phyloP scores from a whole-genome alignment of 2,888 invertebrate species.

The Mylabris sibirica region DNA sequence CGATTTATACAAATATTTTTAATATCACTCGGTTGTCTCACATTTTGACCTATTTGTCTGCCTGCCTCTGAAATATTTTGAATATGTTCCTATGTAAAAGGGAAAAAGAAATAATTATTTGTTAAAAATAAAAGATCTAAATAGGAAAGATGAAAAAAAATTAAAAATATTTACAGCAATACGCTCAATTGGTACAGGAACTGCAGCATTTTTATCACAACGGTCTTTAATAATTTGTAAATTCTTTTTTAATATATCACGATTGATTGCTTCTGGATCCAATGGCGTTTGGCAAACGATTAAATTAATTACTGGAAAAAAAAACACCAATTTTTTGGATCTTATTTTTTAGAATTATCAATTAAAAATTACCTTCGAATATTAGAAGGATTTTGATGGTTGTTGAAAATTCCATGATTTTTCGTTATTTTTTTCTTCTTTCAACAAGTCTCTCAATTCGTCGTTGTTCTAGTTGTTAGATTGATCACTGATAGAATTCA shows the following conservation, averaged over 20 bases:
- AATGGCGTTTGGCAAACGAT: background rate
- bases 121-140: background rate
- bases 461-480: too few species aligned
- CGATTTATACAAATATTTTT: background rate
- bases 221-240: background rate
- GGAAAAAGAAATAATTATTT: background rate
- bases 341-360: too few species aligned
- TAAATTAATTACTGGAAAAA: background rate
- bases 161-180: background rate
- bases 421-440: too few species aligned
- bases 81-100: background rate
- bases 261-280: background rate
- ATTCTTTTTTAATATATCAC: background rate
- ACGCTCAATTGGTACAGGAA: background rate
- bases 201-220: background rate
- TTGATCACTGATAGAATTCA: background rate
- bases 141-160: background rate
- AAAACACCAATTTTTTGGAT: background rate
- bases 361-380: background rate
- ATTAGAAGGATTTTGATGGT: background rate
- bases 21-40: background rate
- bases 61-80: background rate
- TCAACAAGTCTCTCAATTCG: too few species aligned
- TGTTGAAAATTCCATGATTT: background rate
- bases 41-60: background rate